These are phyloP conservation scores for Cantharis rufa DNA, from an alignment of 2,888 invertebrate species.

Conservation along the genomic window DNA sequence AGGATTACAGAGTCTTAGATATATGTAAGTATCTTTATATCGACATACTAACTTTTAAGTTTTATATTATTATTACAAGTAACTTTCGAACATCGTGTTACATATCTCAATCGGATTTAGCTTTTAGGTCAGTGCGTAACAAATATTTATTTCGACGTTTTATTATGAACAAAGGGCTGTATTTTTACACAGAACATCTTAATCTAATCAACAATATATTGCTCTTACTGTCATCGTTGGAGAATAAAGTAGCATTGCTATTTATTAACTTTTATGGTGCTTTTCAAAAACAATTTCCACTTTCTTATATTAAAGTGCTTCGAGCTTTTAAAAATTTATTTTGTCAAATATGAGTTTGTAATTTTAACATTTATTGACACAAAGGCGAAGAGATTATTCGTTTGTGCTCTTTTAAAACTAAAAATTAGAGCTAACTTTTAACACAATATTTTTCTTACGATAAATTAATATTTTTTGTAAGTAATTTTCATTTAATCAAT, in stretches of 20 bases:
- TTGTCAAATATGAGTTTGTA: not conserved
- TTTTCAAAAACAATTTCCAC: not conserved
- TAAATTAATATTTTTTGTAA: no score
- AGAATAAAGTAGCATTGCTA: not conserved
- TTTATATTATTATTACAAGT: not conserved
- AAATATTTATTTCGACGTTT: not conserved
- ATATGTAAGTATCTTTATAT: conserved; percentile 64
- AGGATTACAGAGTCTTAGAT: conserved; percentile 68
- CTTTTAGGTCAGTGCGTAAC: not conserved
- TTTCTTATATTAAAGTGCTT: not conserved
- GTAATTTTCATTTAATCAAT: no score
- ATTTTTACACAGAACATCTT: not conserved
- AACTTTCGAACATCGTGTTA: not conserved
- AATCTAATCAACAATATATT: not conserved
- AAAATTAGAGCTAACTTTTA: not conserved
- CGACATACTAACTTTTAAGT: not conserved
- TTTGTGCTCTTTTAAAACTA: not conserved
- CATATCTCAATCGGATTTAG: not conserved
- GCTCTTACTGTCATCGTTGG: not conserved
- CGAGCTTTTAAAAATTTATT: not conserved
- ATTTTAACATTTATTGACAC: not conserved
- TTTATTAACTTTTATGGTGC: not conserved
- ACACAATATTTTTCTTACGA: not conserved
- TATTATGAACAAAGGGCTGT: not conserved
- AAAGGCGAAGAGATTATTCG: not conserved